A percentile compares a stretch with the other conserved stretches of the same genome.
Evolutionary conservation across 2,797 vertebrate genomes (phyloP).

Genomic region (Halcyon smyrnensis): DNA sequence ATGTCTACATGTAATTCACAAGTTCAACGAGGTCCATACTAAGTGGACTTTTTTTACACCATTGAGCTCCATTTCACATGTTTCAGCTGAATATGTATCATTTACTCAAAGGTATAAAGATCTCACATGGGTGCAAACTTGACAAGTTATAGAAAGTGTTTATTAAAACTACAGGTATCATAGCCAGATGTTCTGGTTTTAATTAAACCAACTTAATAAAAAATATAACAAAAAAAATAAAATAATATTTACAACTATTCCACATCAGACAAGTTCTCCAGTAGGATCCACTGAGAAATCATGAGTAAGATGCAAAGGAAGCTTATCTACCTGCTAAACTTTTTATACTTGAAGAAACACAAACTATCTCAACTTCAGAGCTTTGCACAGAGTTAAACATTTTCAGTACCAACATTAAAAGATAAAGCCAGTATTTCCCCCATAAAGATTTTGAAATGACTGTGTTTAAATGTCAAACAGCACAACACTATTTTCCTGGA

Average conservation of each 20-base stretch:
- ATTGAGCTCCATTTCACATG: not conserved
- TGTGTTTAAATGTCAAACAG: not conserved
- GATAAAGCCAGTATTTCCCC: not conserved
- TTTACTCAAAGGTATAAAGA: not conserved
- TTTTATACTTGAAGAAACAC: not conserved
- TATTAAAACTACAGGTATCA: not conserved
- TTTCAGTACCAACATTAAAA: not conserved
- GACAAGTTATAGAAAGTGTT: not conserved
- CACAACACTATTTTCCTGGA: not conserved
- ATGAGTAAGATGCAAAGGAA: not conserved
- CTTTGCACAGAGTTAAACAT: not conserved
- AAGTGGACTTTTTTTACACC: not conserved
- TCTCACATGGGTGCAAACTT: too few relatives aligned
- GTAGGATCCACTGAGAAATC: not conserved
- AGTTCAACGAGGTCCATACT: not conserved
- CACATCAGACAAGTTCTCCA: not conserved
- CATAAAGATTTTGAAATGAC: not conserved
- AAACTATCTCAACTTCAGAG: not conserved
- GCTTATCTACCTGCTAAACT: accelerated
- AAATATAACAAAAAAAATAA: too few relatives aligned
- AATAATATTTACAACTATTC: not conserved
- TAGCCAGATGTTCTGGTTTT: not conserved
- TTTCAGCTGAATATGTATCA: not conserved
- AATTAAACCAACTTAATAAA: not conserved
- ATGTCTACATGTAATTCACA: not conserved